Percentiles rank a stretch among this genome's conserved stretches.
Evolutionary conservation across 2,113 vertebrate genomes (phyloP).

Genomic region (Cottus gobio): DNA sequence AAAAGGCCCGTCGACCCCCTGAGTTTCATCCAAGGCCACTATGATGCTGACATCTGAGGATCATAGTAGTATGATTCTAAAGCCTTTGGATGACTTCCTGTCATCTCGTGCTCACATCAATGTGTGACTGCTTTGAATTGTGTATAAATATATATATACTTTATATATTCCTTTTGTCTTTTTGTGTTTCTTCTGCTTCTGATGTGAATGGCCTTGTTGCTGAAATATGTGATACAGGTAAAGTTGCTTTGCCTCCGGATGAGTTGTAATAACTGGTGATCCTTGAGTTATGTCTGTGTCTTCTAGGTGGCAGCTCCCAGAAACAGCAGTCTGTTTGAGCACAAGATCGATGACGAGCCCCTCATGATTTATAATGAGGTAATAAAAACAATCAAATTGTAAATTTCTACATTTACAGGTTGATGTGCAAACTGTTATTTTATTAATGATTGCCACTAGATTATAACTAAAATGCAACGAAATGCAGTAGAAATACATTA

Average conservation of each 20-base stretch:
- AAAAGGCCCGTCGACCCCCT: neutral
- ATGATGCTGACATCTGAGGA: neutral
- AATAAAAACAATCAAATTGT: neutral
- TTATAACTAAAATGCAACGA: neutral
- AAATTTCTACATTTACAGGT: neutral
- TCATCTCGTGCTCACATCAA: neutral
- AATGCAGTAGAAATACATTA: no score
- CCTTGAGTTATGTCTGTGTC: neutral
- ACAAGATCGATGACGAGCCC: accelerated
- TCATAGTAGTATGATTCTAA: neutral
- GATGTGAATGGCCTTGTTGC: neutral
- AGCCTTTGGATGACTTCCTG: neutral
- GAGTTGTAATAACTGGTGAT: neutral
- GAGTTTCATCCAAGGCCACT: neutral
- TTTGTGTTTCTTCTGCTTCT: neutral
- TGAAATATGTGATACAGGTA: neutral
- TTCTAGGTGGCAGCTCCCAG: constrained; percentile 54
- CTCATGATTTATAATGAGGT: constrained; percentile 67
- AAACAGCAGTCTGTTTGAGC: constrained; percentile 29
- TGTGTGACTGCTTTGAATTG: neutral
- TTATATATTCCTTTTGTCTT: neutral
- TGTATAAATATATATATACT: no score
- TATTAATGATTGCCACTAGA: neutral
- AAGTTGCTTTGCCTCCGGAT: neutral
- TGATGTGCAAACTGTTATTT: neutral